These are phyloP conservation scores for Danio tinwini DNA, from an alignment of 2,797 vertebrate genomes.

Conservation along the genomic window DNA sequence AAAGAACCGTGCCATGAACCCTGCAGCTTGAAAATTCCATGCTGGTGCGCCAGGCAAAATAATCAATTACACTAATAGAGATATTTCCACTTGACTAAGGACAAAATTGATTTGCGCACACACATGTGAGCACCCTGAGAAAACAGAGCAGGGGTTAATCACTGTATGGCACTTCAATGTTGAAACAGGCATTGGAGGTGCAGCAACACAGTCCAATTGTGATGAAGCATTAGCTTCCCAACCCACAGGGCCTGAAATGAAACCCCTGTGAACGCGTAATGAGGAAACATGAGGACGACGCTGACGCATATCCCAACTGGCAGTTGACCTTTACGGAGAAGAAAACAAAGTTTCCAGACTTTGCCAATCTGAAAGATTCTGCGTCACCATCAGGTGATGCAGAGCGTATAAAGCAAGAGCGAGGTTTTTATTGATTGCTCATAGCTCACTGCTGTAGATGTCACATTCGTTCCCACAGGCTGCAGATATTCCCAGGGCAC, in stretches of 20 bases:
- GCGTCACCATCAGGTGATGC: conserved; percentile 65
- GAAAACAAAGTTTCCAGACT: conserved; percentile 53
- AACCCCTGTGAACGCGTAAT: conserved; percentile 67
- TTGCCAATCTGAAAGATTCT: conserved; percentile 67
- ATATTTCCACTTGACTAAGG: conserved; percentile 62
- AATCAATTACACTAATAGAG: conserved; percentile 60
- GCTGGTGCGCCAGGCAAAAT: conserved; percentile 56
- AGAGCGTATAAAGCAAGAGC: conserved; percentile 52
- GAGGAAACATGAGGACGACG: conserved; percentile 65
- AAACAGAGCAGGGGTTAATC: conserved; percentile 52
- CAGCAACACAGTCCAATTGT: conserved; percentile 43
- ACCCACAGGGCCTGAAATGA: conserved; percentile 57
- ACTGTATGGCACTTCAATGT: conserved; percentile 13
- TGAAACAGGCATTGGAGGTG: conserved; percentile 63
- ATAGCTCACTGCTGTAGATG: conserved; percentile 56
- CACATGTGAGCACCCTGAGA: conserved; percentile 37
- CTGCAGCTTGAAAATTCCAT: conserved; percentile 50
- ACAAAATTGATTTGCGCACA: conserved; percentile 55
- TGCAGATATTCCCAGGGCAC: not conserved
- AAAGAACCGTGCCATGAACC: conserved; percentile 51
- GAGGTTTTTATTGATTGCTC: conserved; percentile 56
- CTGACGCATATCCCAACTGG: conserved; percentile 70
- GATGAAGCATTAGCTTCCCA: conserved; percentile 51
- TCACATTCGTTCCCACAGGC: conserved; percentile 51
- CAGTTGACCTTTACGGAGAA: conserved; percentile 71